Percentiles rank a stretch among this genome's conserved stretches.
Evolutionary conservation across 2,888 invertebrate species (phyloP).

Genomic region (Troides helena): DNA sequence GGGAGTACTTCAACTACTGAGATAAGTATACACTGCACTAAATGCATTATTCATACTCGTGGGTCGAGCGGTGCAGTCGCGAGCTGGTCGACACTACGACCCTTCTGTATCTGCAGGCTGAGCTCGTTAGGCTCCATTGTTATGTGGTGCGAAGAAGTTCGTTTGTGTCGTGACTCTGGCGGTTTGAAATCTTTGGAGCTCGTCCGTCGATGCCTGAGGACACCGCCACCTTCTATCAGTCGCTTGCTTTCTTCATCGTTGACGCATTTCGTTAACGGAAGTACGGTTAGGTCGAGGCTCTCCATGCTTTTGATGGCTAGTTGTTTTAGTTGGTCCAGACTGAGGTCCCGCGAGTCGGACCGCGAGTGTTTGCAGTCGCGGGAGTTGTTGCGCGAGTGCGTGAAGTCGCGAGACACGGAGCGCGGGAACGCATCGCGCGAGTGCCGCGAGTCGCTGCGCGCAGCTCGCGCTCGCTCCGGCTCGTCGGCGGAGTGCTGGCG

Average conservation of each 20-base stretch:
- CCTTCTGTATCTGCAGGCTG: slow-evolving; percentile 61
- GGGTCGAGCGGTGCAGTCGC: slow-evolving; percentile 53
- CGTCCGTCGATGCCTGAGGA: slow-evolving; percentile 81
- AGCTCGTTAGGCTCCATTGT: slow-evolving; percentile 68
- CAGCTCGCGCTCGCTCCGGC: slow-evolving; percentile 47
- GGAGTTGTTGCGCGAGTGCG: slow-evolving; percentile 77
- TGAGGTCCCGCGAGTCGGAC: slow-evolving; percentile 73
- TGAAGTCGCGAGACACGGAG: slow-evolving; percentile 50
- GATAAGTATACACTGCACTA: slow-evolving; percentile 44
- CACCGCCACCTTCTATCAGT: slow-evolving; percentile 64
- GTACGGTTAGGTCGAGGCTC: slow-evolving; percentile 65
- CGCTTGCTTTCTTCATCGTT: slow-evolving; percentile 73
- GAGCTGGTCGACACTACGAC: slow-evolving; percentile 70
- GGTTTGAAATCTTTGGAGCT: slow-evolving; percentile 78
- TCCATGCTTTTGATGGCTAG: slow-evolving; percentile 74
- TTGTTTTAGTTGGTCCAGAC: slow-evolving; percentile 70
- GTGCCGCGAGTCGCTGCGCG: slow-evolving; percentile 46
- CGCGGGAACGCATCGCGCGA: slow-evolving; percentile 54
- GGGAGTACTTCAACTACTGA: background rate
- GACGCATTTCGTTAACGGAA: slow-evolving; percentile 59
- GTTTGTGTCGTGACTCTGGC: slow-evolving; percentile 62
- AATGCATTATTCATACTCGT: slow-evolving; percentile 44
- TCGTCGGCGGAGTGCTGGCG: slow-evolving; percentile 64
- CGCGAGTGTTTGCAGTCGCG: slow-evolving; percentile 73
- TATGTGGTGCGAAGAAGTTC: slow-evolving; percentile 74